Evolutionary conservation across 1,140 invertebrate species (phyloP).

Genomic region (Vanessa tameamea): DNA sequence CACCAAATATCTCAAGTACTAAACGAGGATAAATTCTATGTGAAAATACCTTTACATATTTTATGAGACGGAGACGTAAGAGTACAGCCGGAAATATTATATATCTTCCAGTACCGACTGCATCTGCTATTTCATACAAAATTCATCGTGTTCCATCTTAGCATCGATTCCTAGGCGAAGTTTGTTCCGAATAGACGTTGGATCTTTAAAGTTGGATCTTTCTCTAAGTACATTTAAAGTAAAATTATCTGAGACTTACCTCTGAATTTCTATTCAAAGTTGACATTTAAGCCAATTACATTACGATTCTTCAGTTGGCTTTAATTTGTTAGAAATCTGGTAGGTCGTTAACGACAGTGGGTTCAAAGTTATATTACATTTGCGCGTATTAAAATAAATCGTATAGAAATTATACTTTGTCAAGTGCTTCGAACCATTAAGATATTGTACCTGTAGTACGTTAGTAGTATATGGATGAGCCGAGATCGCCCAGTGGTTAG

Average conservation of each 20-base stretch:
- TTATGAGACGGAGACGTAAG: conserved; percentile 36
- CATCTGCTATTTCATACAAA: conserved; percentile 55
- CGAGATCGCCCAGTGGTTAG: too few relatives aligned
- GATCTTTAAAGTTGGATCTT: not conserved
- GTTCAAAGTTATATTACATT: too few relatives aligned
- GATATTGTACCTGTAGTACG: too few relatives aligned
- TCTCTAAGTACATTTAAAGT: not conserved
- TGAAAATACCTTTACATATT: conserved; percentile 37
- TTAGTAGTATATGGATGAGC: too few relatives aligned
- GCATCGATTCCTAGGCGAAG: conserved; percentile 30
- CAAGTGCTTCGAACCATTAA: too few relatives aligned
- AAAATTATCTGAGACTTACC: conserved; percentile 6
- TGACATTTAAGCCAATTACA: conserved; percentile 1
- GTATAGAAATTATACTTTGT: too few relatives aligned
- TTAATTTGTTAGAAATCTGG: too few relatives aligned
- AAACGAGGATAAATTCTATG: conserved; percentile 20
- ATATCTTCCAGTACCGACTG: conserved; percentile 34
- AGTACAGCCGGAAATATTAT: conserved; percentile 44
- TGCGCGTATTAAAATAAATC: too few relatives aligned
- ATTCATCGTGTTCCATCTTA: conserved; percentile 44
- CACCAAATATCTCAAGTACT: conserved; percentile 1
- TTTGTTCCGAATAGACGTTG: conserved; percentile 9
- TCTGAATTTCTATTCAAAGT: not conserved
- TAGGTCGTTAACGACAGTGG: too few relatives aligned
- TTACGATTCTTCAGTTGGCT: too few relatives aligned